A percentile compares a stretch with the other conserved stretches of the same genome.
phyloP scores from a whole-genome alignment of 2,797 vertebrate genomes.

The Vespertilio murinus region DNA sequence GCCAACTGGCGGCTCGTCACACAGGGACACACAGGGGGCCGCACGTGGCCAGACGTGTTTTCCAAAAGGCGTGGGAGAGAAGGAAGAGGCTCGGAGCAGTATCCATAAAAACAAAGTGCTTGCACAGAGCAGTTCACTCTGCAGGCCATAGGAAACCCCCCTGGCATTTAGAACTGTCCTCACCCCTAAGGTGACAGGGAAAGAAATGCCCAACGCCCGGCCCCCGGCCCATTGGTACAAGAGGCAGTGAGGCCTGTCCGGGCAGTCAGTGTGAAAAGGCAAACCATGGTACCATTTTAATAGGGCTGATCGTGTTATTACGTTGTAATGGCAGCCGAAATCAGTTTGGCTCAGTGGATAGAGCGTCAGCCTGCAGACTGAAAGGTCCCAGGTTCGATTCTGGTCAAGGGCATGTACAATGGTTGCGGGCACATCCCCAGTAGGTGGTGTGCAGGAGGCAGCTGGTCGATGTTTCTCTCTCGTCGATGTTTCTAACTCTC shows the following conservation, averaged over 20 bases:
- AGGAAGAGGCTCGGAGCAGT: neutral
- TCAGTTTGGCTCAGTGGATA: too few species aligned
- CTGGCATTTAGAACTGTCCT: neutral
- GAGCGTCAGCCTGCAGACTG: too few species aligned
- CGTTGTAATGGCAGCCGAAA: neutral
- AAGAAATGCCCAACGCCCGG: neutral
- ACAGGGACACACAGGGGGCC: neutral
- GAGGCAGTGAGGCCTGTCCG: neutral
- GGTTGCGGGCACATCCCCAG: too few species aligned
- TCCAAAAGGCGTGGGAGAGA: neutral
- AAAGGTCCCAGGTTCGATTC: too few species aligned
- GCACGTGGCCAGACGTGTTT: neutral
- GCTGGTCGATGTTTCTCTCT: too few species aligned
- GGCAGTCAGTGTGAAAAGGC: slow-evolving; percentile 20
- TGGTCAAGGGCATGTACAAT: too few species aligned
- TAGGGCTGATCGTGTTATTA: slow-evolving; percentile 38
- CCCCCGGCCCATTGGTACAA: neutral
- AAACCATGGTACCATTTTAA: slow-evolving; percentile 46
- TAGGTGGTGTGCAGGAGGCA: too few species aligned
- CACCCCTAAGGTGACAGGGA: neutral
- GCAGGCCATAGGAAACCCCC: neutral
- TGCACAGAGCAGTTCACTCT: neutral
- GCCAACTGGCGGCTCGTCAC: neutral
- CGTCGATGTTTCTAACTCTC: too few species aligned
- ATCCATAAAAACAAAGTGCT: neutral